Base-by-base conservation (phyloP, 2,113 vertebrate genomes). In the Furnarius figulus region DNA sequence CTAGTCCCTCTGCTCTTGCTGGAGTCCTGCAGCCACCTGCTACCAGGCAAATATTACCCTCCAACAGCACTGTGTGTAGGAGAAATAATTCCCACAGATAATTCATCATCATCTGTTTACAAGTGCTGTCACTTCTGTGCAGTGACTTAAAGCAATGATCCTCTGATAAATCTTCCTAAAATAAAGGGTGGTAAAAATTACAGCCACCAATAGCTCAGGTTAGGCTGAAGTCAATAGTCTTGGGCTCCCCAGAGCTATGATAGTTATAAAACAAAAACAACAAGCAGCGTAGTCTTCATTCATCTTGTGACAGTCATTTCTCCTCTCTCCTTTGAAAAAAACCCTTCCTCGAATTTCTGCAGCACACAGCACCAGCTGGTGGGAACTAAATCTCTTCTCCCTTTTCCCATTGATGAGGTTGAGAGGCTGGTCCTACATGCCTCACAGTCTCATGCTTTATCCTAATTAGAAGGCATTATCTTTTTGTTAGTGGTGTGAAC, bases 361-460 rank as follows among this genome's bases (percentile, higher is more conserved):
- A 59, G 63, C 12, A 61, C 28, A n/a, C 39, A 59, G 44, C 30
- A 80, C 24, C 37, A 77, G 27, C 16, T 12, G 24, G 18, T n/a
- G 28, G 28, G 23, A 85, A 6, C 16, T 55, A 23, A 84, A n/a
- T 8, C 16, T 50, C 42, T 79, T 73, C 25, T 87, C 28, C 44
- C n/a, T 20, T 39, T 25, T 74, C 59, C 59, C 2, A 0, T 4
- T 53, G 50, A 19, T 3, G 9, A 90, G 21, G 10, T 46, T 63
- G 3, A 35, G 46, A 50, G 14, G 33, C 46, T 13, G 14, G 4
- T 35, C 6, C 52, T 28, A 18, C 8, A 0, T 2, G 7, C 15
- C 33, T 47, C 33, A 42, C 42, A 80, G 42, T 14, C 10, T 9
- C 3, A 1, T 28, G 22, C 33, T 71, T 63, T 37, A 49, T 46